These are phyloP conservation scores for Pantherophis alleghaniensis DNA, from an alignment of 2,797 vertebrate genomes.

Conservation along the genomic window DNA sequence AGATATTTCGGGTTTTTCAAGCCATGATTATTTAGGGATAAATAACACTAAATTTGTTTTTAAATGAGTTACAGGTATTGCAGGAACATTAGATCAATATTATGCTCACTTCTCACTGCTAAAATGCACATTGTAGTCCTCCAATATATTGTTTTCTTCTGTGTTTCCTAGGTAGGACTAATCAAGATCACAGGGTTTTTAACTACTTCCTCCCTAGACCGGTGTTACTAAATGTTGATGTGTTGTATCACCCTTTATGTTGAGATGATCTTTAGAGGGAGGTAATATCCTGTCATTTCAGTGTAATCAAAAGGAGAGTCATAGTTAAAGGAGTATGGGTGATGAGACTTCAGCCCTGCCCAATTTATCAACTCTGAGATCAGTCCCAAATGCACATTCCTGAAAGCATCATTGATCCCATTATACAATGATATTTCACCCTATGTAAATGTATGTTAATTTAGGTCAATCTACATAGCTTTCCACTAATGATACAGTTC, in stretches of 20 bases:
- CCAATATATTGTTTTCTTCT: neutral
- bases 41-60: neutral
- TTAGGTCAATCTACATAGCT: neutral
- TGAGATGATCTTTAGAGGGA: neutral
- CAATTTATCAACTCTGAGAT: neutral
- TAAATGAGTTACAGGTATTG: neutral
- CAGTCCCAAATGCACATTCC: neutral
- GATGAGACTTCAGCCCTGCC: neutral
- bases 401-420: neutral
- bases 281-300: constrained; percentile 22
- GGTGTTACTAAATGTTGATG: neutral
- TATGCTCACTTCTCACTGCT: neutral
- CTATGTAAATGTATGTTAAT: neutral
- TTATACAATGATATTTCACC: neutral
- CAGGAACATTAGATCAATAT: neutral
- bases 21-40: neutral
- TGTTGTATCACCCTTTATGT: neutral
- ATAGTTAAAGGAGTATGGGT: neutral
- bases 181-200: neutral
- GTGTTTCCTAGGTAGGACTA: neutral
- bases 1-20: neutral
- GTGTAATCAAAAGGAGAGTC: neutral
- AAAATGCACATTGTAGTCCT: neutral
- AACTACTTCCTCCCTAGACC: neutral
- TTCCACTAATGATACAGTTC: neutral